Conservation (phyloP, 2,888 invertebrate genomes). For the Aelia acuminata region DNA sequence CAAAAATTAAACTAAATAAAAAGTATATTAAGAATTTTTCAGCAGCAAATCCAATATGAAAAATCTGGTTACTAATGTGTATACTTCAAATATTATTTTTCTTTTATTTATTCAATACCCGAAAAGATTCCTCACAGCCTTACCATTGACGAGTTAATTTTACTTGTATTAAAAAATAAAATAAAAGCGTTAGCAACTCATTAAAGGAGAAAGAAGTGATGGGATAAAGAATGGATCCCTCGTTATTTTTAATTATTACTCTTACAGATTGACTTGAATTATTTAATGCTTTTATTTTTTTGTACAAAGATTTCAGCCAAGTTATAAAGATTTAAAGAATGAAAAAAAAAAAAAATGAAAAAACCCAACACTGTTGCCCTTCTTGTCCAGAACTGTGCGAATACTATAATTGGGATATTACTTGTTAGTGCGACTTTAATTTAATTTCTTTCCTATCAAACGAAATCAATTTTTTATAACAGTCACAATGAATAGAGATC, state of each 20-base stretch:
- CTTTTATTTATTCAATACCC: too few species aligned
- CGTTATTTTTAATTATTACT: conserved; percentile 24
- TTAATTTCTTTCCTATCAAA: neutral
- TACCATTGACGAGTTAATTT: neutral
- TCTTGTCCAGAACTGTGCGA: too few species aligned
- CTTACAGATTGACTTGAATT: neutral
- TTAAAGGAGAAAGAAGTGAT: neutral
- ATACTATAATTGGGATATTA: too few species aligned
- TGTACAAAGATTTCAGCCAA: neutral
- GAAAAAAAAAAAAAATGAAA: too few species aligned
- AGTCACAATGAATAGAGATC: neutral
- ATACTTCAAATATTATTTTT: too few species aligned
- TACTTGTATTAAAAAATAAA: neutral
- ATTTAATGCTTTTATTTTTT: neutral
- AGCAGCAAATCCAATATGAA: too few species aligned
- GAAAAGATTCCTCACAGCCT: too few species aligned
- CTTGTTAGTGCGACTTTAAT: neutral
- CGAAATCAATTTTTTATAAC: neutral
- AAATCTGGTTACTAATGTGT: too few species aligned
- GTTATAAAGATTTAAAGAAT: too few species aligned
- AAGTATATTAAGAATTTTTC: too few species aligned
- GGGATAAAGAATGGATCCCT: neutral
- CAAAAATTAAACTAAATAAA: too few species aligned
- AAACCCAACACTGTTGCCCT: too few species aligned
- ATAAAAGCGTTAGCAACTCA: neutral